phyloP scores from a whole-genome alignment of 2,888 invertebrate genomes.

The Periphyllus acericola region DNA sequence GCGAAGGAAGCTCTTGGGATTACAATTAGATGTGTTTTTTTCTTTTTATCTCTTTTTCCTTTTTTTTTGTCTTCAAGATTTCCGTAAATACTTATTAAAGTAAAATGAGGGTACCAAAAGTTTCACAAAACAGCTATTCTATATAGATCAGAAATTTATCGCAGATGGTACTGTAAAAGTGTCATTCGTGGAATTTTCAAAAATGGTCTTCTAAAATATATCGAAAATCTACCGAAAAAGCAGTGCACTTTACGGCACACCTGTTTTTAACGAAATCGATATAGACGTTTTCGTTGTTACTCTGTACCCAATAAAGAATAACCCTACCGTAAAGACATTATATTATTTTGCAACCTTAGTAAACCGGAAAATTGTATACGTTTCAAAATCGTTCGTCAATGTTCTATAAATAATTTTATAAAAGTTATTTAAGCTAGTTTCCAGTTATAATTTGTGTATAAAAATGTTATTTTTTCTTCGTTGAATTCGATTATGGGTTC shows the following conservation, averaged over 20 bases:
- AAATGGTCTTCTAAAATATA: not conserved
- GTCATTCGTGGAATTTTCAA: not conserved
- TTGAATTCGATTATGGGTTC: too few species aligned
- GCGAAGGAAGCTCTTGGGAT: not conserved
- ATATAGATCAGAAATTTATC: not conserved
- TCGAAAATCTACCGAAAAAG: not conserved
- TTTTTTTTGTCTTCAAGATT: not conserved
- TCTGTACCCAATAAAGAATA: too few species aligned
- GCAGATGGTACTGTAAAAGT: not conserved
- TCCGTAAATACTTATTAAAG: not conserved
- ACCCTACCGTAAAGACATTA: too few species aligned
- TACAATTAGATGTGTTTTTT: not conserved
- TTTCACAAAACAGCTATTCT: not conserved
- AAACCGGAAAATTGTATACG: too few species aligned
- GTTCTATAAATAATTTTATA: too few species aligned
- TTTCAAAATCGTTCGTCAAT: too few species aligned
- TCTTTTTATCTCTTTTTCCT: too few species aligned
- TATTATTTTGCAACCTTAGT: too few species aligned
- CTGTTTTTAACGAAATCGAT: not conserved
- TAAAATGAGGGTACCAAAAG: not conserved
- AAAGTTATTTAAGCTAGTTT: too few species aligned
- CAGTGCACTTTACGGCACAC: not conserved
- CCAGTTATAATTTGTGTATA: too few species aligned
- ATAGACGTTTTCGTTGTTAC: not conserved
- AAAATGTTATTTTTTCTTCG: too few species aligned